Conservation (phyloP, 2,113 vertebrate species). For the Anser cygnoides region DNA sequence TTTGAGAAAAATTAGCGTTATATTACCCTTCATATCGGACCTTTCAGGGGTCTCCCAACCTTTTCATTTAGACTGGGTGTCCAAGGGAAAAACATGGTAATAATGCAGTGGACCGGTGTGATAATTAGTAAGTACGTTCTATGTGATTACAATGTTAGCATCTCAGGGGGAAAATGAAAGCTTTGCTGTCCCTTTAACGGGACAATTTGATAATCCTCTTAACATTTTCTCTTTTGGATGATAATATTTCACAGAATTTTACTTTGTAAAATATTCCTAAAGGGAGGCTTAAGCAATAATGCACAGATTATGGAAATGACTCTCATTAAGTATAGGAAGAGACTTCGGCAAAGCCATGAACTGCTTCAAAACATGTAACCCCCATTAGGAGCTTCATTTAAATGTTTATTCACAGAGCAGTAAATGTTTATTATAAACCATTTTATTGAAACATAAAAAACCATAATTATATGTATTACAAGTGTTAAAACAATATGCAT, state of each 20-base stretch:
- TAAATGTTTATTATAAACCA: slow-evolving; percentile 79
- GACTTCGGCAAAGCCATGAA: slow-evolving; percentile 78
- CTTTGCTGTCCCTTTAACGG: slow-evolving; percentile 73
- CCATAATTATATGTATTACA: slow-evolving; percentile 76
- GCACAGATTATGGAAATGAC: slow-evolving; percentile 90
- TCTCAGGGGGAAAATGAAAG: slow-evolving; percentile 72
- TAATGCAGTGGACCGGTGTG: slow-evolving; percentile 8
- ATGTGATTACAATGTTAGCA: slow-evolving; percentile 57
- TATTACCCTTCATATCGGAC: slow-evolving; percentile 42
- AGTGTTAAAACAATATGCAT: slow-evolving; percentile 72
- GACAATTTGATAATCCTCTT: slow-evolving; percentile 78
- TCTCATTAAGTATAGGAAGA: slow-evolving; percentile 85
- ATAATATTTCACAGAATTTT: slow-evolving; percentile 78
- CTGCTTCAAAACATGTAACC: slow-evolving; percentile 81
- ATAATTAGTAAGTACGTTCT: slow-evolving; percentile 67
- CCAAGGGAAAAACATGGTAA: background rate
- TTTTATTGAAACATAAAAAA: slow-evolving; percentile 83
- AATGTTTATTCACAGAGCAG: slow-evolving; percentile 84
- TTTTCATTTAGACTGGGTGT: slow-evolving; percentile 58
- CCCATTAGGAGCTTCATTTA: slow-evolving; percentile 83
- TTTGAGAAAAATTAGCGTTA: slow-evolving; percentile 32
- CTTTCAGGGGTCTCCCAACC: slow-evolving; percentile 41
- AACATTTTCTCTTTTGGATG: slow-evolving; percentile 71
- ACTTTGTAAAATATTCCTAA: slow-evolving; percentile 85
- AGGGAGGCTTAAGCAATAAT: slow-evolving; percentile 87